Evolutionary conservation across 2,888 invertebrate species (phyloP), one percentile per base, ranked within the genome.

Genomic region (Plebejus argus): DNA sequence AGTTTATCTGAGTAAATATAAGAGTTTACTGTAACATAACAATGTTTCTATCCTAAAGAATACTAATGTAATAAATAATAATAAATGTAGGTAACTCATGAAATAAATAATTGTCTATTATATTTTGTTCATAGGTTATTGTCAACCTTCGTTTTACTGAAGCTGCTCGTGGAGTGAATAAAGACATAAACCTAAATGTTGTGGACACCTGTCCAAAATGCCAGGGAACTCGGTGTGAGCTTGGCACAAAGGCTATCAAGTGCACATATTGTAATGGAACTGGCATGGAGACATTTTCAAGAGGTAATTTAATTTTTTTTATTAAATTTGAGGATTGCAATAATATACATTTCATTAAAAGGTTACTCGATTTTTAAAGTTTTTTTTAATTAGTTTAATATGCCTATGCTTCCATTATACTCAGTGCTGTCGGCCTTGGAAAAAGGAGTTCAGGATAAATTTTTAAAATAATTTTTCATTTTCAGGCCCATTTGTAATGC

Each of bases 251-350:
- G 87, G 96, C 99, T 8, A 96, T 96, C 3, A 96, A 96, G 79
- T 99, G 99, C 88, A 96, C 96, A 3, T 97, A 97, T 86, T 99
- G 99, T 88, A 98, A 99, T 91, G 99, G 99, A 10, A 97, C 98
- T 3, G 99, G 99, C 78, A 98, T 99, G 97, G 98, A 98, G 91
- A 98, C 98, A 12, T 96, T 98, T 82, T 96, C 96, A 23, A 96
- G 97, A 81, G 95, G 95, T 95, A 82, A 72, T 0, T 45, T 49
- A 45, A 74, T 76, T 28, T 45, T 58, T 35, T 20, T 8, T 8
- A 39, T 39, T 8, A 2, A 39, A 10, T 39, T 39, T 39, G 39
- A 7, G 7, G 2, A 10, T 49, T 49, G 49, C 49, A n/a, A n/a
- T n/a, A 49, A 49, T 49, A 15, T 15, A 49, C 49, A 49, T 49